A percentile compares a stretch with the other conserved stretches of the same genome.
Conservation (phyloP, 35 echinoderm and acorn worm genomes). For the Apostichopus californicus region DNA sequence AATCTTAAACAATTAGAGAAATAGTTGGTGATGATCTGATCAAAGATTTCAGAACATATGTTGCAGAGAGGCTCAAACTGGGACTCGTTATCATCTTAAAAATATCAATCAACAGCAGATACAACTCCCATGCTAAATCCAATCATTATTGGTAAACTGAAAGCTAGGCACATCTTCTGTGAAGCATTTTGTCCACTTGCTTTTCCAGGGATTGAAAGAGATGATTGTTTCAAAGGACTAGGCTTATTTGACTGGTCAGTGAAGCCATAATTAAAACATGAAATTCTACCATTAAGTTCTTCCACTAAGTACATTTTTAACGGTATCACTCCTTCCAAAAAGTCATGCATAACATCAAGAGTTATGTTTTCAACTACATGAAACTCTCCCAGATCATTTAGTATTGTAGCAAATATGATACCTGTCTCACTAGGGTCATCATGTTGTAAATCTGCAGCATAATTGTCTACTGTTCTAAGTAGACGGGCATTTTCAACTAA, state of each 20-base stretch:
- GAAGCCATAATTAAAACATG: slow-evolving; percentile 52
- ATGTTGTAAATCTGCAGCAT: background rate
- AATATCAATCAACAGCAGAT: slow-evolving; percentile 51
- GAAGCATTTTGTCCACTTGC: slow-evolving; percentile 50
- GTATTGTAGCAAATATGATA: slow-evolving; percentile 31
- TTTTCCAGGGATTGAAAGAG: slow-evolving; percentile 33
- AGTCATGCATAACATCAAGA: slow-evolving; percentile 65
- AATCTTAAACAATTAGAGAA: slow-evolving; percentile 33
- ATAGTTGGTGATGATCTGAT: slow-evolving; percentile 63
- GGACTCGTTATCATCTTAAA: slow-evolving; percentile 51
- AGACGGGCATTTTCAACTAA: slow-evolving; percentile 7
- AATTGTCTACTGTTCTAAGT: slow-evolving; percentile 3
- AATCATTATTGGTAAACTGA: slow-evolving; percentile 49
- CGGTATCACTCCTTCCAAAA: slow-evolving; percentile 52
- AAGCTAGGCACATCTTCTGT: slow-evolving; percentile 53
- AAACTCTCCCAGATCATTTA: slow-evolving; percentile 57
- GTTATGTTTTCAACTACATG: slow-evolving; percentile 46
- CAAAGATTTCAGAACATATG: slow-evolving; percentile 44
- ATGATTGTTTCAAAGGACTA: slow-evolving; percentile 24
- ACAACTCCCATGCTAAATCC: slow-evolving; percentile 57
- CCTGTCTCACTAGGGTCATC: slow-evolving; percentile 31
- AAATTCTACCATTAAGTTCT: background rate
- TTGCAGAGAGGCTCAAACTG: slow-evolving; percentile 38
- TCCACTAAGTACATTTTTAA: background rate
- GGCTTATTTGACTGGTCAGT: slow-evolving; percentile 53